These are phyloP conservation scores for Chrysolina haemoptera DNA, from an alignment of 2,888 invertebrate species.

Conservation along the genomic window DNA sequence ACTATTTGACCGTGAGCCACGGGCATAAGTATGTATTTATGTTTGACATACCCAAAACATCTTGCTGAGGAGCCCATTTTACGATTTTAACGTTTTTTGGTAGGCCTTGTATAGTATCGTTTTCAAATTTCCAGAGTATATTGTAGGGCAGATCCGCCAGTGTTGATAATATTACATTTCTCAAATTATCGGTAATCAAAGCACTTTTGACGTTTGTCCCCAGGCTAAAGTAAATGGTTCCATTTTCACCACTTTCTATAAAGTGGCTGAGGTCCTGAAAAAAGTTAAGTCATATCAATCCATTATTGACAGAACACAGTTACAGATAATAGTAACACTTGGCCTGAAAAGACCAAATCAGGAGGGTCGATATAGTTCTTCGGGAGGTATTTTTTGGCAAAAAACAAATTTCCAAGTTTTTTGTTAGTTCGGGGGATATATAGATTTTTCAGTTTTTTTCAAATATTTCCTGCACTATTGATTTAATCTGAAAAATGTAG, in stretches of 20 bases:
- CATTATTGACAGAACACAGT: too few species aligned
- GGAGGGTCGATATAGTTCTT: too few species aligned
- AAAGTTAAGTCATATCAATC: too few species aligned
- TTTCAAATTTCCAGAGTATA: conserved; percentile 57
- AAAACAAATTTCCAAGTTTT: too few species aligned
- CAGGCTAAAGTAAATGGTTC: conserved; percentile 56
- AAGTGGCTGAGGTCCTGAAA: conserved; percentile 42
- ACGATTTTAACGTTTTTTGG: conserved; percentile 53
- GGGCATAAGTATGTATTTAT: not conserved
- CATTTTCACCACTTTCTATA: conserved; percentile 47
- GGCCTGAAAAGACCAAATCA: too few species aligned
- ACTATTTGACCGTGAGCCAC: too few species aligned
- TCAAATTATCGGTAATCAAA: conserved; percentile 36
- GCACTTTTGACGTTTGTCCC: conserved; percentile 51
- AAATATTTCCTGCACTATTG: too few species aligned
- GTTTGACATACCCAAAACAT: conserved; percentile 49
- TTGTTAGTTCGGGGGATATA: too few species aligned
- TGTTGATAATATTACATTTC: conserved; percentile 40
- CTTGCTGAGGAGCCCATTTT: conserved; percentile 55
- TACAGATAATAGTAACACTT: too few species aligned
- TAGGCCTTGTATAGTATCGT: conserved; percentile 37
- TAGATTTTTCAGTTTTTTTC: too few species aligned
- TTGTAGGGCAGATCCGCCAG: conserved; percentile 52
- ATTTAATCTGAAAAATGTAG: too few species aligned
- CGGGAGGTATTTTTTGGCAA: too few species aligned